These are phyloP conservation scores for Lasioglossum marginatum DNA, from an alignment of 2,888 invertebrate species.

Conservation along the genomic window DNA sequence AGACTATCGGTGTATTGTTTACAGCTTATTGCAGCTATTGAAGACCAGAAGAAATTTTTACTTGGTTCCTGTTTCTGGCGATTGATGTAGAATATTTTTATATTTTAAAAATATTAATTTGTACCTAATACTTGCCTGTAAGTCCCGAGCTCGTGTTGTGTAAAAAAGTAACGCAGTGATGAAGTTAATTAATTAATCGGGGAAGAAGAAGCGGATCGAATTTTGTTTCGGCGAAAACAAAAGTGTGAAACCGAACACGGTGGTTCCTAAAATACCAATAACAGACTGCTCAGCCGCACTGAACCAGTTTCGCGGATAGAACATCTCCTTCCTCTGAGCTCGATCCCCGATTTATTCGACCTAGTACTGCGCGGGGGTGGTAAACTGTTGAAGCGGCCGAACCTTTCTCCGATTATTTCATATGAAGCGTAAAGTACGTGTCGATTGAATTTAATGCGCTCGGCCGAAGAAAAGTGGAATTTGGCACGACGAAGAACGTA, in stretches of 20 bases:
- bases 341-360: conserved; percentile 23
- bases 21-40: no score
- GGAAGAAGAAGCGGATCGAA: not conserved
- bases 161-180: not conserved
- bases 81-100: no score
- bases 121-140: no score
- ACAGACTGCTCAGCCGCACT: not conserved
- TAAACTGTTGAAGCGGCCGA: not conserved
- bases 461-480: conserved; percentile 34
- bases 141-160: not conserved
- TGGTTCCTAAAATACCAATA: conserved; percentile 2
- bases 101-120: no score
- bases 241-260: not conserved
- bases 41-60: no score
- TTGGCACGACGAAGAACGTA: conserved; percentile 36
- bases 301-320: conserved; percentile 11
- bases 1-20: no score
- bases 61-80: no score
- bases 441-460: conserved; percentile 44
- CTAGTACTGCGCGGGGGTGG: not conserved
- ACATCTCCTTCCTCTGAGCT: conserved; percentile 8
- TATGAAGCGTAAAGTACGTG: conserved; percentile 37
- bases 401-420: conserved; percentile 45
- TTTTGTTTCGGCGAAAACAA: not conserved
- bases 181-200: not conserved